Percentiles rank a stretch among this genome's conserved stretches.
phyloP scores from a whole-genome alignment of 2,797 vertebrate genomes.

The Neosilurus hyrtlii region DNA sequence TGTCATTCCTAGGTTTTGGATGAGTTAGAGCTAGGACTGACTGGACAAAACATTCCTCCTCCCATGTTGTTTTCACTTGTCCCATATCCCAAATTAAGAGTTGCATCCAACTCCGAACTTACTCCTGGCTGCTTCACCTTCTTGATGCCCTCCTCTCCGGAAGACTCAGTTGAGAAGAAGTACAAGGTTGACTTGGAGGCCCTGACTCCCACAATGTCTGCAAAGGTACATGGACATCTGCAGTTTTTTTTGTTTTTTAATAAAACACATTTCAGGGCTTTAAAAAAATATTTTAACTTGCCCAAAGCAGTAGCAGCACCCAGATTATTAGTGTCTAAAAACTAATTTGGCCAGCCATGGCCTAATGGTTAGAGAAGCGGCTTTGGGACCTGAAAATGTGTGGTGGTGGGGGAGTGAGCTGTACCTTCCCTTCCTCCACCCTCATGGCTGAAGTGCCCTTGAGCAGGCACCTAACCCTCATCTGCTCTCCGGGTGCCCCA shows the following conservation, averaged over 20 bases:
- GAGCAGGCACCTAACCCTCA: too few species aligned
- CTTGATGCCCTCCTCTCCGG: constrained; percentile 52
- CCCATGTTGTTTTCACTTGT: constrained; percentile 75
- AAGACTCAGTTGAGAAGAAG: constrained; percentile 63
- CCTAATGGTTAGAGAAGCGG: too few species aligned
- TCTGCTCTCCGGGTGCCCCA: too few species aligned
- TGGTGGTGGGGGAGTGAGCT: too few species aligned
- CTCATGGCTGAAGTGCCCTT: too few species aligned
- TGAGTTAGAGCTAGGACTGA: constrained; percentile 74
- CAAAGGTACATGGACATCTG: constrained; percentile 27
- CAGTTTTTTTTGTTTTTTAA: background rate
- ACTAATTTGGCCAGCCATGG: too few species aligned
- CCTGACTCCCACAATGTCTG: background rate
- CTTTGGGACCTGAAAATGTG: too few species aligned
- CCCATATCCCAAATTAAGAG: constrained; percentile 69
- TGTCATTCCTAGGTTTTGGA: constrained; percentile 75
- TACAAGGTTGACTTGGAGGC: constrained; percentile 59
- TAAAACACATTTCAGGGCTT: too few species aligned
- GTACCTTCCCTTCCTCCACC: too few species aligned
- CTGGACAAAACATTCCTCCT: constrained; percentile 72
- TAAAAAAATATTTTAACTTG: too few species aligned
- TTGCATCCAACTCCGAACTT: constrained; percentile 40
- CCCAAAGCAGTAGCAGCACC: too few species aligned
- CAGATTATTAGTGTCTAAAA: too few species aligned
- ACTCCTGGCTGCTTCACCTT: constrained; percentile 73